Conservation (phyloP, 2,113 vertebrate genomes). For the Calidris pygmaea region DNA sequence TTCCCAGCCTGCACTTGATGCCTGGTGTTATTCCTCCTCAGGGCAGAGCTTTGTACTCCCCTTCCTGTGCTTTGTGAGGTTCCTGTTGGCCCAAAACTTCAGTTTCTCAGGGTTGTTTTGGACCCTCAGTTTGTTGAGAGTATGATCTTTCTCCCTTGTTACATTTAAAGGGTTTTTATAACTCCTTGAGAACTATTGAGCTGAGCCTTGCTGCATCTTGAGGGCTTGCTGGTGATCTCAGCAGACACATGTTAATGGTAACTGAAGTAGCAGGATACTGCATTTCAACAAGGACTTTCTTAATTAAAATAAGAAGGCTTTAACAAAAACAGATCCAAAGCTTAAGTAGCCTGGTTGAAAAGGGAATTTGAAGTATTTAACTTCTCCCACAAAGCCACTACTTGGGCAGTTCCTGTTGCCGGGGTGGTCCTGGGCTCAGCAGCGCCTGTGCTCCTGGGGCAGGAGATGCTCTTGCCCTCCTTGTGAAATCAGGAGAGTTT, state of each 20-base stretch:
- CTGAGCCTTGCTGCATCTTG: neutral
- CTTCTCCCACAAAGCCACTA: neutral
- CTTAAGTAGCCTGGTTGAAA: constrained; percentile 8
- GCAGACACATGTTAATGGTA: neutral
- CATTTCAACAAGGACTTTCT: constrained; percentile 4
- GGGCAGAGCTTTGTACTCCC: neutral
- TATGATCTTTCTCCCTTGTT: neutral
- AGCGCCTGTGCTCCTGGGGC: neutral
- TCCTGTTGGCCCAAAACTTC: neutral
- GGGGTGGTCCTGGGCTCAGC: neutral
- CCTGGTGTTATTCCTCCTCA: neutral
- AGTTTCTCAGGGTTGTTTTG: neutral
- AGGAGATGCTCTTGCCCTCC: neutral
- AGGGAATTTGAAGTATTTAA: neutral
- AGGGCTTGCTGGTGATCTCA: neutral
- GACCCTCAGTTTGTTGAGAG: neutral
- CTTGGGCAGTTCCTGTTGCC: neutral
- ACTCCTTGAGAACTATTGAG: neutral
- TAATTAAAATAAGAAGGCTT: constrained; percentile 33
- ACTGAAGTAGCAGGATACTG: neutral
- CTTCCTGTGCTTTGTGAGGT: neutral
- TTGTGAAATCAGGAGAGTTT: neutral
- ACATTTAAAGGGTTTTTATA: neutral
- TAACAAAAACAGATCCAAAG: constrained; percentile 16
- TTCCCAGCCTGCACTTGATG: neutral